phyloP scores from a whole-genome alignment of 2,797 vertebrate species.

The Netta rufina region DNA sequence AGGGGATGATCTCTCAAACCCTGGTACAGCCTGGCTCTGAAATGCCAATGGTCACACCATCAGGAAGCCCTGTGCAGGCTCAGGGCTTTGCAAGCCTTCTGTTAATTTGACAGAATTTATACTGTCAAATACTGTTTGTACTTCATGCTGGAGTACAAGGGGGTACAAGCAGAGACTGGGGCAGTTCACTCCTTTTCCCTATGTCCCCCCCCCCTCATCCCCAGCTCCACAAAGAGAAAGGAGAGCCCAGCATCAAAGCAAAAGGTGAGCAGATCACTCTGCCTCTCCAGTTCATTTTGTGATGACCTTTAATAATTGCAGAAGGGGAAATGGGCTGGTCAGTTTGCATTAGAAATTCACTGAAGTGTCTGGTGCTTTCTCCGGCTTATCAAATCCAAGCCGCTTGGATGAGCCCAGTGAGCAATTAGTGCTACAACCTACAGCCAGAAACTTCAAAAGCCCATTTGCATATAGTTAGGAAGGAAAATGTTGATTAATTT shows the following conservation, averaged over 20 bases:
- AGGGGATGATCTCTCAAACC: background rate
- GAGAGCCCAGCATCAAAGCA: background rate
- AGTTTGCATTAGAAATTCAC: constrained; percentile 47
- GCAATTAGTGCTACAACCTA: constrained; percentile 44
- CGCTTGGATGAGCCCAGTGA: constrained; percentile 18
- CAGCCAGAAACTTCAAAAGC: constrained; percentile 35
- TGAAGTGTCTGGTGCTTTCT: constrained; percentile 32
- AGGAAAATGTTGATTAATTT: constrained; percentile 59
- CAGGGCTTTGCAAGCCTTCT: background rate
- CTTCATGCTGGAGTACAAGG: background rate
- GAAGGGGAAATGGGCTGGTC: background rate
- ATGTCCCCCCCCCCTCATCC: background rate
- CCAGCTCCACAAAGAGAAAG: background rate
- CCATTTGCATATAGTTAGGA: constrained; percentile 6
- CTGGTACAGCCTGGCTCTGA: background rate
- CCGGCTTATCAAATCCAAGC: constrained; percentile 47
- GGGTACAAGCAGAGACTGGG: background rate
- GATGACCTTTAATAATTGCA: constrained; percentile 48
- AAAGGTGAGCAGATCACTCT: background rate
- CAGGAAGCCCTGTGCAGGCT: too few species aligned
- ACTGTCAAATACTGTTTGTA: background rate
- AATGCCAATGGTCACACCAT: too few species aligned
- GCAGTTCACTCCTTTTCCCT: background rate
- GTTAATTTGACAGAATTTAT: background rate
- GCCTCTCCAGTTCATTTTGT: background rate